Evolutionary conservation across 2,113 vertebrate genomes (phyloP).

Genomic region (Rhinoderma darwinii): DNA sequence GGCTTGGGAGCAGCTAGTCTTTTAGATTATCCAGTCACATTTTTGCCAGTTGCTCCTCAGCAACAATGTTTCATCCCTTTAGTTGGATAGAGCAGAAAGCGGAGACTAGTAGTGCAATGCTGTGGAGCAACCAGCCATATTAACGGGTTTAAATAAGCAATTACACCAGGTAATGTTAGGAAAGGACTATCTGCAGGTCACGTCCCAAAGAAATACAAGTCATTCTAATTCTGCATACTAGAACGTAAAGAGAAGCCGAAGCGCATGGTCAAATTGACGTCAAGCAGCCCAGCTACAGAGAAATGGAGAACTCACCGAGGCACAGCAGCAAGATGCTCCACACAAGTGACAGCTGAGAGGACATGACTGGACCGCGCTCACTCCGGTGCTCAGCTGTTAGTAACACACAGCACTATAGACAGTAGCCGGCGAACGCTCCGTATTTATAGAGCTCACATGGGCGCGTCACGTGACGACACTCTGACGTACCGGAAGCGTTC

Average conservation of each 20-base stretch:
- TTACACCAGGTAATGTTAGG: no score
- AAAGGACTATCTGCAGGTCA: no score
- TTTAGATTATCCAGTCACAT: no score
- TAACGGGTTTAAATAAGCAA: no score
- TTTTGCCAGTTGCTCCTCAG: background rate
- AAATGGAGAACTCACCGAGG: constrained; percentile 47
- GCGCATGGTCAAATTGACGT: no score
- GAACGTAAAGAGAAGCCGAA: no score
- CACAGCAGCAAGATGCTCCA: constrained; percentile 5
- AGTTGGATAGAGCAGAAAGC: no score
- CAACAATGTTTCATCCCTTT: no score
- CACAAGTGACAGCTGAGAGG: background rate
- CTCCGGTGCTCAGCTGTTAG: background rate
- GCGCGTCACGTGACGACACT: background rate
- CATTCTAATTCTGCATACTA: no score
- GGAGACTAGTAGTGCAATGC: background rate
- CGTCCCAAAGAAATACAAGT: no score
- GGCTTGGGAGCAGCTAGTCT: no score
- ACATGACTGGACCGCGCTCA: background rate
- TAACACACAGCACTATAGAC: background rate
- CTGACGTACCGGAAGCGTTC: background rate
- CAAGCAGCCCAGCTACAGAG: no score
- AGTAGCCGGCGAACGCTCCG: background rate
- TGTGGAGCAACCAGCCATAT: background rate
- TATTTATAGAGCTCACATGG: background rate